These are phyloP conservation scores for Bothrops jararaca DNA, from an alignment of 2,113 vertebrate genomes.

Conservation along the genomic window DNA sequence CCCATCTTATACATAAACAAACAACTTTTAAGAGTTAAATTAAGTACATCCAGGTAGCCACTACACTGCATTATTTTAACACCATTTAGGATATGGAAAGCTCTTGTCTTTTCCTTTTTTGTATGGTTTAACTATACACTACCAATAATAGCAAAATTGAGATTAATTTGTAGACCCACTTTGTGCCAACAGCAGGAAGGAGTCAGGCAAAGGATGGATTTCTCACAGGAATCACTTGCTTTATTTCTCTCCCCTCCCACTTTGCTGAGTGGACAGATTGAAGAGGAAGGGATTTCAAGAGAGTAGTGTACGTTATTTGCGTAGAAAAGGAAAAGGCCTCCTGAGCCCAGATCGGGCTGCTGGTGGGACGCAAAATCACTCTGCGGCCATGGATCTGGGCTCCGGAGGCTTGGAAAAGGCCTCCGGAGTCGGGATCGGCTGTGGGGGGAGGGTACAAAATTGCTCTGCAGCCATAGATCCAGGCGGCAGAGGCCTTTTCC, in stretches of 20 bases:
- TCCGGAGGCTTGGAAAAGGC: no score
- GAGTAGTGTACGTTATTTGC: not conserved
- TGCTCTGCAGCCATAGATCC: no score
- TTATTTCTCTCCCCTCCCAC: not conserved
- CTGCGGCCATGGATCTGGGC: no score
- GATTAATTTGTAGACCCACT: not conserved
- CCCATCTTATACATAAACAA: not conserved
- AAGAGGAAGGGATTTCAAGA: not conserved
- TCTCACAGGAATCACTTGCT: not conserved
- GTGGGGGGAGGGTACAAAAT: no score
- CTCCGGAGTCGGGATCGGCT: no score
- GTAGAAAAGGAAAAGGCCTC: no score
- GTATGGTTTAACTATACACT: not conserved
- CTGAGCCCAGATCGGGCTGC: no score
- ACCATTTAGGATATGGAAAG: not conserved
- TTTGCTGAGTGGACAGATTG: not conserved
- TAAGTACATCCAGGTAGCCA: not conserved
- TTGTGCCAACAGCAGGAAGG: not conserved
- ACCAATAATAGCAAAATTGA: not conserved
- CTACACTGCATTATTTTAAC: not conserved
- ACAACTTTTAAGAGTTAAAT: not conserved
- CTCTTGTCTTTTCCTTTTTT: not conserved
- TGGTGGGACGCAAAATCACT: no score
- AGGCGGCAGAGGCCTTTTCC: no score
- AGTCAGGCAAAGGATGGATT: no score